Percentiles rank a stretch among this genome's conserved stretches.
These are phyloP conservation scores for Luehdorfia chinensis DNA, from an alignment of 1,140 invertebrate species.

Conservation along the genomic window DNA sequence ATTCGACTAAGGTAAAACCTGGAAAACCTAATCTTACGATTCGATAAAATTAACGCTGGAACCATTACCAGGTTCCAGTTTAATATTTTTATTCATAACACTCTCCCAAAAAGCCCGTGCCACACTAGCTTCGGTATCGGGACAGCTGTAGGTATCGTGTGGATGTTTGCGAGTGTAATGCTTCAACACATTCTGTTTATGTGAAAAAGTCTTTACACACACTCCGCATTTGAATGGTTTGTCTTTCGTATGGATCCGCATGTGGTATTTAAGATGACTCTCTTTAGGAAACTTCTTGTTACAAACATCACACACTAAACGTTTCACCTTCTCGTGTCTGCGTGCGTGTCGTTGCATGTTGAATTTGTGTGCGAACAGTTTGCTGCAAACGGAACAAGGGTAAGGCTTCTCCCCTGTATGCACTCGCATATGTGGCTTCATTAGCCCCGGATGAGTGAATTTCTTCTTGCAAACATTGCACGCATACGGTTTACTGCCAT, in stretches of 20 bases:
- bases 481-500: conserved; percentile 73
- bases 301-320: conserved; percentile 90
- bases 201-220: conserved; percentile 94
- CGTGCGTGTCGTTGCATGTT: conserved; percentile 89
- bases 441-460: conserved; percentile 85
- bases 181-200: conserved; percentile 69
- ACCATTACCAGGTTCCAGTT: too few species aligned
- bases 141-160: conserved; percentile 28
- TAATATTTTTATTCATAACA: conserved; percentile 18
- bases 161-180: conserved; percentile 55
- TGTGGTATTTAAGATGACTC: conserved; percentile 88
- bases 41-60: too few species aligned
- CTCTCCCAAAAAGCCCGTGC: conserved; percentile 43
- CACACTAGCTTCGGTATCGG: conserved; percentile 44
- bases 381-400: conserved; percentile 87
- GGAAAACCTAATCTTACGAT: too few species aligned
- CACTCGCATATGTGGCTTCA: conserved; percentile 87
- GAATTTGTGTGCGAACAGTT: conserved; percentile 90
- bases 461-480: conserved; percentile 84
- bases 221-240: conserved; percentile 93
- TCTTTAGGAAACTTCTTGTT: conserved; percentile 87
- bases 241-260: conserved; percentile 87
- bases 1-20: too few species aligned
- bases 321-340: conserved; percentile 86
- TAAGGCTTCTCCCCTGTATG: conserved; percentile 94